Percentiles rank a stretch among this genome's conserved stretches.
Evolutionary conservation across 2,113 vertebrate species (phyloP).

Genomic region (Psittacus erithacus): DNA sequence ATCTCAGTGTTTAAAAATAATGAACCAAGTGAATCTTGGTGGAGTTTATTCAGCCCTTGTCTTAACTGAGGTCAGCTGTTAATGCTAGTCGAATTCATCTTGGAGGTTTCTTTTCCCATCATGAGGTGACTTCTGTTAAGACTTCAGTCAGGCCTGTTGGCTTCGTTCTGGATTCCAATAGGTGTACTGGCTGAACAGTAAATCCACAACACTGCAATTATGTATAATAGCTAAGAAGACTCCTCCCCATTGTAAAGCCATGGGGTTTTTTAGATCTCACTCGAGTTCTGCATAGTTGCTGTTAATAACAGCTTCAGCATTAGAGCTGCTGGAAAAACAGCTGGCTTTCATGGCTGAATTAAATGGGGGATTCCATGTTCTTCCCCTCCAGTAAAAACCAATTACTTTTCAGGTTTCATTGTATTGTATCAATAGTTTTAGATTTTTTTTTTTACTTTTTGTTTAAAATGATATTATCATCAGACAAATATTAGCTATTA

Average conservation of each 20-base stretch:
- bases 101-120: neutral
- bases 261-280: neutral
- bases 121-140: neutral
- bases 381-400: neutral
- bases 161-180: neutral
- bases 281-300: neutral
- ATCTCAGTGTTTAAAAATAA: neutral
- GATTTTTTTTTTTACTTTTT: neutral
- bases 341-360: neutral
- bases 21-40: neutral
- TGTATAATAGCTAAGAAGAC: neutral
- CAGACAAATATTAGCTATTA: neutral
- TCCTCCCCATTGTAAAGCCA: neutral
- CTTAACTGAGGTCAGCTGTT: neutral
- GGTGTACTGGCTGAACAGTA: neutral
- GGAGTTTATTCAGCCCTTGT: neutral
- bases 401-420: neutral
- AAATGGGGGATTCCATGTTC: neutral
- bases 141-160: neutral
- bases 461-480: neutral
- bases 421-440: neutral
- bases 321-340: neutral
- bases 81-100: neutral
- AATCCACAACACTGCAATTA: neutral
- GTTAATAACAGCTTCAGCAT: neutral